Conservation (phyloP, 2,888 invertebrate genomes). For the Dryadula phaetusa region DNA sequence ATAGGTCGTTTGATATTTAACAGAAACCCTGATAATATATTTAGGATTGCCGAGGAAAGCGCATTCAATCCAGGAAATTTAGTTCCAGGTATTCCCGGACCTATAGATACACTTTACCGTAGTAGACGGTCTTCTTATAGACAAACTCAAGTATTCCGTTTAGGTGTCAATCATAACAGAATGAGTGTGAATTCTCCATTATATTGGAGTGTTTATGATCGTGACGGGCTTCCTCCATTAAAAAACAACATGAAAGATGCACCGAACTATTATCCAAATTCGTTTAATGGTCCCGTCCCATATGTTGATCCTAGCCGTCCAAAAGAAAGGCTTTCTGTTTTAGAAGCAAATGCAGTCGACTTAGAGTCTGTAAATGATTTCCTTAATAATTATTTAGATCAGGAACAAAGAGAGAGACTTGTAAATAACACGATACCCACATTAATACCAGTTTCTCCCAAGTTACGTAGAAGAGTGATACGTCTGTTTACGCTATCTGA, state of each 20-base stretch:
- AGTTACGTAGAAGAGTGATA: conserved; percentile 91
- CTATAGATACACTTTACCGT: conserved; percentile 61
- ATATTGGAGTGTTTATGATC: conserved; percentile 58
- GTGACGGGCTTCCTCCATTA: conserved; percentile 86
- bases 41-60: conserved; percentile 56
- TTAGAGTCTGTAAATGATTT: conserved; percentile 88
- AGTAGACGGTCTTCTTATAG: conserved; percentile 59
- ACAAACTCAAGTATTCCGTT: conserved; percentile 64
- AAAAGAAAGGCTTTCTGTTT: conserved; percentile 50
- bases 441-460: conserved; percentile 47
- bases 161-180: conserved; percentile 64
- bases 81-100: conserved; percentile 71
- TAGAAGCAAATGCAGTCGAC: conserved; percentile 58
- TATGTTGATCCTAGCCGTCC: conserved; percentile 75
- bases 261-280: conserved; percentile 97
- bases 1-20: conserved; percentile 62
- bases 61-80: conserved; percentile 65
- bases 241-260: conserved; percentile 92
- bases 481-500: conserved; percentile 90
- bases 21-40: conserved; percentile 59
- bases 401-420: conserved; percentile 52
- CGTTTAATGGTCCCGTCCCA: conserved; percentile 92
- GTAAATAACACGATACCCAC: conserved; percentile 46
- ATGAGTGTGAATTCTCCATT: conserved; percentile 62
- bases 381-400: conserved; percentile 77